These are phyloP conservation scores for Tipula vernalis DNA, from an alignment of 2,888 invertebrate species.

Conservation along the genomic window DNA sequence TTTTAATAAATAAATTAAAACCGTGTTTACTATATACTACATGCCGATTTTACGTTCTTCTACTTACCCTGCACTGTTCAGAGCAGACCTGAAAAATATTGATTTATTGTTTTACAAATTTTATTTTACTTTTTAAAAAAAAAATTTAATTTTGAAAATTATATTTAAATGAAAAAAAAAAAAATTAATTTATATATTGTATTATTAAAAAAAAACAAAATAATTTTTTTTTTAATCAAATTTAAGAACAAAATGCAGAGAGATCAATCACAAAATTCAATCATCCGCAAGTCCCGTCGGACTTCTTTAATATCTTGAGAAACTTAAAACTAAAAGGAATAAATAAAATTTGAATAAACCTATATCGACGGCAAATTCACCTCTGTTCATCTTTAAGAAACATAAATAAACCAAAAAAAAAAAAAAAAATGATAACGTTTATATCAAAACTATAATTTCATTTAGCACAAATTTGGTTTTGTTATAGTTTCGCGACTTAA, in stretches of 20 bases:
- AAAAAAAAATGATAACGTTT: not conserved
- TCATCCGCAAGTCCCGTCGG: not conserved
- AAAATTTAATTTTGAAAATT: not conserved
- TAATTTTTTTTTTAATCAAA: not conserved
- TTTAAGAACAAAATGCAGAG: not conserved
- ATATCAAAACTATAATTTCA: not conserved
- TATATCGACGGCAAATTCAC: not conserved
- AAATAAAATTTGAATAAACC: not conserved
- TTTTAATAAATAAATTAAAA: not conserved
- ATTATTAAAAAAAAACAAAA: not conserved
- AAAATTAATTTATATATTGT: not conserved
- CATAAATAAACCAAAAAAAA: not conserved
- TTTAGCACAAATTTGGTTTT: not conserved
- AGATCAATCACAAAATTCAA: not conserved
- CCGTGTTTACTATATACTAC: not conserved
- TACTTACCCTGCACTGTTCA: conserved; percentile 4
- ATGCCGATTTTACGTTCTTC: not conserved
- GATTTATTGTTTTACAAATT: not conserved
- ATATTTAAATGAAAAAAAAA: not conserved
- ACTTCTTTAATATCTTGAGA: not conserved
- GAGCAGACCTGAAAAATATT: conserved; percentile 4
- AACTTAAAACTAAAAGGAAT: not conserved
- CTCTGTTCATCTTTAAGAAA: not conserved
- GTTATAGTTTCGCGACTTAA: not conserved
- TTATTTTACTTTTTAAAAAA: not conserved